These are phyloP conservation scores for Agrochola macilenta DNA, from an alignment of 2,888 invertebrate genomes.

Conservation along the genomic window DNA sequence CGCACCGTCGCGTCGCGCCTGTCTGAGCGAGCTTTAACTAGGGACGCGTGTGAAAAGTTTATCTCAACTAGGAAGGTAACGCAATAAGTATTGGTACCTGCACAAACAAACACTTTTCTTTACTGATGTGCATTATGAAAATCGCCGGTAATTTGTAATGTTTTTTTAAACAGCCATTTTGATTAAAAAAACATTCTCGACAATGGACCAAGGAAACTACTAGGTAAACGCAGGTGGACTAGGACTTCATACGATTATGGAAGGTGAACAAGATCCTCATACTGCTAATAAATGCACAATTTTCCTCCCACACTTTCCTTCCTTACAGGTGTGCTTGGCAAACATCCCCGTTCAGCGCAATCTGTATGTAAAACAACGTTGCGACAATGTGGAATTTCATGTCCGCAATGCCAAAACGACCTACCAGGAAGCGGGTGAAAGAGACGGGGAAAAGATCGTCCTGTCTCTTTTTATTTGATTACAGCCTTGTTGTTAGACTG, in stretches of 20 bases:
- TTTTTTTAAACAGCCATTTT: background rate
- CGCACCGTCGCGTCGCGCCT: no score
- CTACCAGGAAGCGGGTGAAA: background rate
- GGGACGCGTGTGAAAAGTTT: no score
- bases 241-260: background rate
- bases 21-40: no score
- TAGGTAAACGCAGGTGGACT: background rate
- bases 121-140: background rate
- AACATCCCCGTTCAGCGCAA: slow-evolving; percentile 17
- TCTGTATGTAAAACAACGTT: slow-evolving; percentile 40
- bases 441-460: background rate
- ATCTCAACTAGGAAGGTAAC: no score
- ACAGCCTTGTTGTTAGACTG: background rate
- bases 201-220: background rate
- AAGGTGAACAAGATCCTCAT: slow-evolving; percentile 14
- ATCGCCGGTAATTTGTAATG: no score
- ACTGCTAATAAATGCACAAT: slow-evolving; percentile 30
- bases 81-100: background rate
- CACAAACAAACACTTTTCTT: background rate
- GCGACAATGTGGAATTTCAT: slow-evolving; percentile 35
- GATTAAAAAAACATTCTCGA: background rate
- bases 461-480: slow-evolving; percentile 12
- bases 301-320: slow-evolving; percentile 43
- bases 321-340: slow-evolving; percentile 40
- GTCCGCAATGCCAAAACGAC: slow-evolving; percentile 31